Evolutionary conservation across 1,140 invertebrate species (phyloP), one percentile per base, ranked within the genome.

Genomic region (Phocides pigmalion): DNA sequence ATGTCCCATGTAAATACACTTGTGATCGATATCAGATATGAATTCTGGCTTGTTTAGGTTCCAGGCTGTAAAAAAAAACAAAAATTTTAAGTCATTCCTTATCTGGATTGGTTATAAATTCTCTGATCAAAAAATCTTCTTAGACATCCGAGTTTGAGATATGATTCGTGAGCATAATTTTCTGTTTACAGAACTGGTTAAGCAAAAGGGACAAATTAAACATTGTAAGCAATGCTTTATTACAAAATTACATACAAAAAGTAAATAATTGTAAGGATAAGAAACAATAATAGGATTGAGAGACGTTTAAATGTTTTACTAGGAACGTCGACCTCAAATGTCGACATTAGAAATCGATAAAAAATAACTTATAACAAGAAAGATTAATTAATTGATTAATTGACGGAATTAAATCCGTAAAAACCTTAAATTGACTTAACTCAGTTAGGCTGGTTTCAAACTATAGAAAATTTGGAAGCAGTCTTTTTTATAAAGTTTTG

Each of bases 201-300:
- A 32, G n/a, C 9, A 32, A 32, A 11, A 32, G n/a, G 28, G 28
- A 32, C 9, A 32, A 32, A 32, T 32, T 11, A 8, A 11, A 32
- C 9, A 32, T 32, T 32, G 28, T 32, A 32, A 32, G n/a, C 9
- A 11, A 32, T 8, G 9, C 20, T 22, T n/a, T 44, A 20, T 44
- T 44, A 4, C 17, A 3, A 20, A 44, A 8, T 20, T 16, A 3
- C 1, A 2, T 25, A 15, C 20, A 47, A 47, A 47, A 46, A 44
- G 16, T n/a, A 25, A 20, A 1, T 37, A 51, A 51, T 51, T 35
- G 28, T 17, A 32, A 51, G 32, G 49, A 37, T 37, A 51, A 37
- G 8, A 51, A n/a, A 37, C 5, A 22, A 19, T 3, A 17, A 51
- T 37, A 3, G 32, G 19, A 35, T 19, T 51, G 9, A 32, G 9